Base-by-base conservation (phyloP, 2,113 vertebrate species). In the Pyxicephalus adspersus region DNA sequence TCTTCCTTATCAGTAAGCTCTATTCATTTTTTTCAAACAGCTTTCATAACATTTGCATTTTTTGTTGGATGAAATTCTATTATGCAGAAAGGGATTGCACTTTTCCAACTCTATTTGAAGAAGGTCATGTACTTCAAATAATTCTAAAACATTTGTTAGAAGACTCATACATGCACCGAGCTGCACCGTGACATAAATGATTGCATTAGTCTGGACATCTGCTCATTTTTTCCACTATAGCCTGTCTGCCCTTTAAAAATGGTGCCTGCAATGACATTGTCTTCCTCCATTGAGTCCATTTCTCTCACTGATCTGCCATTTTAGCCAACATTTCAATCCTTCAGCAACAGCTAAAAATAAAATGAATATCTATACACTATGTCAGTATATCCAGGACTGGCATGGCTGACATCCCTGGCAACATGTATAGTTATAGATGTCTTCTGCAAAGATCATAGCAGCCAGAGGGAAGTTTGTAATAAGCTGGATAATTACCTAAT, bases 221-320 rank as follows among this genome's bases (percentile, higher is more conserved):
- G 88, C 86, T 90, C 87, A 89, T 91, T 91, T 89, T 89, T 85
- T 84, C 89, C 84, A 87, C 84, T 87, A 88, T 90, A 88, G 86
- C 89, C 87, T 85, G 88, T 88, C 87, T 90, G 89, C 88, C 89
- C 89, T 90, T 89, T 89, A 87, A 87, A 67, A 87, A 80, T 0
- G 85, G 88, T 84, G 87, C 90, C 71, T 86, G 67, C 85, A 87
- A 89, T 89, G 88, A 78, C 85, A 90, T 91, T 90, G 31, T 11
- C 87, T 86, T 87, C 84, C 83, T 89, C 88, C 83, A 87, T 87
- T 81, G 88, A 86, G 84, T 89, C 88, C 86, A 89, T 86, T 86
- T 89, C 86, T 90, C 84, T 88, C 87, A 83, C 84, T 83, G 80
- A 87, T 85, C 88, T 90, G 88, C 87, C 86, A 87, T 38, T 0